phyloP scores from a whole-genome alignment of 2,888 invertebrate species.

The Torymus texanus region DNA sequence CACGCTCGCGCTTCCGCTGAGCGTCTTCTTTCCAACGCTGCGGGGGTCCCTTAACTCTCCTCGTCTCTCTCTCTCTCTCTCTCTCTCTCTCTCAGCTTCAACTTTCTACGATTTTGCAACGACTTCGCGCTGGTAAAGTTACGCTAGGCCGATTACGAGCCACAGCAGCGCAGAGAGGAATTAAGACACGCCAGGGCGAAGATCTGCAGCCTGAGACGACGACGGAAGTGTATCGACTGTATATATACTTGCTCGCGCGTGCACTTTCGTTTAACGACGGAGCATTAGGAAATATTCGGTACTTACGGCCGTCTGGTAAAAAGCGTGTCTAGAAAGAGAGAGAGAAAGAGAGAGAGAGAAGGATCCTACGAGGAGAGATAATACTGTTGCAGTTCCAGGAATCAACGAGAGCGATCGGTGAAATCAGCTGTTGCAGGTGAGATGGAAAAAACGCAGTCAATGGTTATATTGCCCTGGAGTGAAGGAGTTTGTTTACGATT shows the following conservation, averaged over 20 bases:
- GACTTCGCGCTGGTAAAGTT: constrained; percentile 9
- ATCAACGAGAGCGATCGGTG: constrained; percentile 3
- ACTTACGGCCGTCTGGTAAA: constrained; percentile 36
- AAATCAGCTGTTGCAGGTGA: constrained; percentile 7
- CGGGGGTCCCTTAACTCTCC: constrained; percentile 5
- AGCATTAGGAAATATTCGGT: constrained; percentile 14
- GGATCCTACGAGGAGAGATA: no score
- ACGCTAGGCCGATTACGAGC: constrained; percentile 43
- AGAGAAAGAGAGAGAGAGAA: no score
- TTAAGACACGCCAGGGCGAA: background rate
- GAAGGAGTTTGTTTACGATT: constrained; percentile 13
- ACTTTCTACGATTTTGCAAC: constrained; percentile 52
- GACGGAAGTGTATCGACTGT: constrained; percentile 1
- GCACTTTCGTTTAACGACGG: constrained; percentile 10
- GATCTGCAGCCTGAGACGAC: constrained; percentile 14
- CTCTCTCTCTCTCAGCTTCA: background rate
- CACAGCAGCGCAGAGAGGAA: background rate
- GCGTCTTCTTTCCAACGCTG: background rate
- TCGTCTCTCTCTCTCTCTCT: background rate
- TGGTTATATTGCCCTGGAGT: constrained; percentile 2
- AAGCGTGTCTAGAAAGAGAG: background rate
- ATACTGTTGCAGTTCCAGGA: constrained; percentile 21
- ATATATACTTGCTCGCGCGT: no score
- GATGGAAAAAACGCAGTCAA: constrained; percentile 13
- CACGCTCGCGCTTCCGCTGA: background rate